Base-by-base conservation (phyloP, 2,888 invertebrate species). In the Chironomus tentans region DNA sequence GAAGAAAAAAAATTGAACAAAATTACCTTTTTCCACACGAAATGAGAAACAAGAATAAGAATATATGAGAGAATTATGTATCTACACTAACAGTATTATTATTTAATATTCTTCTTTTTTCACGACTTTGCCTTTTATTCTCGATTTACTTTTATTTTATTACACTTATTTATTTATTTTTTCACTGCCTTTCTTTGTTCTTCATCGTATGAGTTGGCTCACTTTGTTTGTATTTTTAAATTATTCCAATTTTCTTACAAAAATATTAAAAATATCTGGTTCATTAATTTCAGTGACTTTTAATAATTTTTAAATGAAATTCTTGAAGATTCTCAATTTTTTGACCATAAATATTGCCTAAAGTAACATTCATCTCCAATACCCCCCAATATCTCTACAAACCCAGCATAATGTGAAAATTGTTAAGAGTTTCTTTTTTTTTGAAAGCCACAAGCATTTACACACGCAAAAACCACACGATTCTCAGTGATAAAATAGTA, bases 11-110 rank as follows among this genome's bases (percentile, higher is more conserved):
- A 38, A 38, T 38, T 38, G 38, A 38, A 38, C 38, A 38, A 56
- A 69, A 69, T 56, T 76, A 69, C 74, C 72, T 74, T 74, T 72
- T 74, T 74, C 74, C 68, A 74, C 74, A 74, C 72, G 50, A 56
- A 70, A 70, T 38, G 38, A 4, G 15, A 46, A 56, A 56, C n/a
- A 56, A 56, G 56, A 56, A 38, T 38, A 38, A 56, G 56, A 56
- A 15, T 56, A 18, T 56, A 56, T 18, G 56, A 56, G 18, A 56
- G 18, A 56, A 56, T 15, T 65, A 5, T 38, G 68, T 46, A 68
- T 56, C 56, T 56, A 61, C 61, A 61, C 68, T 46, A 68, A 74
- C 65, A 65, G 38, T 56, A 72, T 50, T 72, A 28, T 72, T 72
- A 38, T 61, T 72, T 18, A 72, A 62, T 38, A 50, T 47, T 50